Evolutionary conservation across 2,113 vertebrate species (phyloP).

Genomic region (Zootoca vivipara): DNA sequence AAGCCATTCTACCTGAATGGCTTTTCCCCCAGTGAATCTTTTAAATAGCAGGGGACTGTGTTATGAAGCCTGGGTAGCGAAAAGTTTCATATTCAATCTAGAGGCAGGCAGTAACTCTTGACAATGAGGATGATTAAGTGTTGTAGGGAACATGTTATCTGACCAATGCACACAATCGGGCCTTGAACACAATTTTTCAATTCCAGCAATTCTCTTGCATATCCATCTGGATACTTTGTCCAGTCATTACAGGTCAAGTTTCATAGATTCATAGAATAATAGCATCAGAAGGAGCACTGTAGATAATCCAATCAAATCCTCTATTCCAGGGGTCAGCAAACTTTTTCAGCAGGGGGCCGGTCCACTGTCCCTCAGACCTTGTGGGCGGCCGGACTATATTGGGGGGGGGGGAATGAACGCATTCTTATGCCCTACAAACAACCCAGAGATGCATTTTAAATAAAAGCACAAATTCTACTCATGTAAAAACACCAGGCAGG

Average conservation of each 20-base stretch:
- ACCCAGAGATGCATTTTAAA: too few species aligned
- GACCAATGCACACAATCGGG: not conserved
- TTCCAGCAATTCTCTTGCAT: not conserved
- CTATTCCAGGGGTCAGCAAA: too few species aligned
- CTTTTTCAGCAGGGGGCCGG: too few species aligned
- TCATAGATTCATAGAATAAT: not conserved
- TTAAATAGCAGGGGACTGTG: not conserved
- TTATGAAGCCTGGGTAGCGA: not conserved
- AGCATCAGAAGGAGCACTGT: not conserved
- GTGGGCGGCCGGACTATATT: too few species aligned
- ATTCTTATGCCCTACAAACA: too few species aligned
- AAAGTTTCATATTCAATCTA: not conserved
- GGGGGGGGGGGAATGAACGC: too few species aligned
- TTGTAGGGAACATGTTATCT: not conserved
- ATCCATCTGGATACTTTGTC: not conserved
- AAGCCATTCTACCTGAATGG: not conserved
- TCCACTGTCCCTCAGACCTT: too few species aligned
- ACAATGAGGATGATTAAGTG: too few species aligned
- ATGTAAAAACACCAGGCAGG: too few species aligned
- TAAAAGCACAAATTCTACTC: too few species aligned
- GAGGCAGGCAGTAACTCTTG: not conserved
- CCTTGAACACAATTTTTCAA: too few species aligned
- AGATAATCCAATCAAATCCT: too few species aligned
- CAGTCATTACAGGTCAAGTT: not conserved
- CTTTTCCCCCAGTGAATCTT: not conserved